Conservation (phyloP, 2,888 invertebrate species). For the Kryphioiulus occultus region DNA sequence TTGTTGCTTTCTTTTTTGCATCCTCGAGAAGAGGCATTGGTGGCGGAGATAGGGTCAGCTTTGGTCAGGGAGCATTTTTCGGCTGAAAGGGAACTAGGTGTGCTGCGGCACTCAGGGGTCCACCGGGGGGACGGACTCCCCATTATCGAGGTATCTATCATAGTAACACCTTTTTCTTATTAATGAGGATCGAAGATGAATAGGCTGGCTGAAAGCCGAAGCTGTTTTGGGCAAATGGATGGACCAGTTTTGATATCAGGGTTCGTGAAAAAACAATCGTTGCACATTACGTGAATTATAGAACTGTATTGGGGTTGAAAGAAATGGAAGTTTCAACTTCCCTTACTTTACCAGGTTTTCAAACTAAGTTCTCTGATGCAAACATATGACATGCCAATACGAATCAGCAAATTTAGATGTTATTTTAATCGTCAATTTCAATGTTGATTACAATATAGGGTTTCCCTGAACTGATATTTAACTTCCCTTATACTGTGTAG, state of each 20-base stretch:
- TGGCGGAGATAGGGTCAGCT: background rate
- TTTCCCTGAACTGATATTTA: no score
- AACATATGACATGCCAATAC: no score
- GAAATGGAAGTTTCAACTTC: no score
- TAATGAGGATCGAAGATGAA: conserved; percentile 1
- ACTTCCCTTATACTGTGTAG: no score
- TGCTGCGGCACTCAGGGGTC: background rate
- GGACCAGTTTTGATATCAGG: background rate
- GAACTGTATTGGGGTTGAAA: no score
- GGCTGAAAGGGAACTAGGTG: background rate
- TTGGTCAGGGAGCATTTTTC: conserved; percentile 9
- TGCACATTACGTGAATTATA: no score
- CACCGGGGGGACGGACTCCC: background rate
- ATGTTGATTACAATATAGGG: no score
- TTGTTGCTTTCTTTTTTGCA: background rate
- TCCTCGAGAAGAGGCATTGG: background rate
- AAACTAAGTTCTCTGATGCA: no score
- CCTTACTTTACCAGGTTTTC: no score
- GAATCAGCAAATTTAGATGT: no score
- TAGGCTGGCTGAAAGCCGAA: background rate
- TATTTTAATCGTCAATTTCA: no score
- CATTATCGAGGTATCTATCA: background rate
- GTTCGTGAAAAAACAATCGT: no score
- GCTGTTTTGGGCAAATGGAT: background rate
- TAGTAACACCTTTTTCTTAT: background rate